Evolutionary conservation across 2,888 invertebrate species (phyloP), one percentile per base, ranked within the genome.

Genomic region (Sinodicranocentrus sp.): DNA sequence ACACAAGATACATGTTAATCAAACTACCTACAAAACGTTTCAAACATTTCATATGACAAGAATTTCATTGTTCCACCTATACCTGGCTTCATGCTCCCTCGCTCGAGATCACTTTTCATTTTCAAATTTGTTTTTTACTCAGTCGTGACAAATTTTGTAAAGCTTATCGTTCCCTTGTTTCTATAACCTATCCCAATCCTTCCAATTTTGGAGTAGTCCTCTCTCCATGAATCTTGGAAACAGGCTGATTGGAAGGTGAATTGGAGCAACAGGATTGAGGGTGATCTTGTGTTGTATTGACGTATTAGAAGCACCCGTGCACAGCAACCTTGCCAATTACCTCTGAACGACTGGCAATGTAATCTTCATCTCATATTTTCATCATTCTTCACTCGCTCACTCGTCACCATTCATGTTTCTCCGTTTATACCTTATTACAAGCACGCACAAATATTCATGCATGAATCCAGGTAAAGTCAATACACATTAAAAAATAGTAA

Each of bases 11-110:
- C 59, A 43, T 6, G 54, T n/a, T 15, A 44, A 44, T 25, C 21
- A 13, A 21, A 23, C 2, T 15, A 57, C 13, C 21, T 21, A 6
- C 3, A 19, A 2, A n/a, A 10, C n/a, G n/a, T 48, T 15, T 48
- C 5, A 10, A 10, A 3, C 15, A n/a, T 10, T 48, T 48, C n/a
- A 15, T 48, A 48, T 48, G 48, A 3, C 15, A n/a, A 10, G 48
- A 2, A n/a, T 48, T 48, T 48, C 5, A 15, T 48, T 48, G n/a
- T 33, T 33, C 10, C 33, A 33, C 1, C 1, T 65, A 39, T 77
- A 71, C 79, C 79, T 39, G 71, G 71, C 70, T 79, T 79, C 15
- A 79, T 54, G 79, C 79, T 79, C 79, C 79, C 79, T 43, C 48
- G 61, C 21, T 79, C 79, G 0, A 71, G 79, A 39, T 79, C 79